Evolutionary conservation across 2,888 invertebrate species (phyloP).

Genomic region (Elegia similella): DNA sequence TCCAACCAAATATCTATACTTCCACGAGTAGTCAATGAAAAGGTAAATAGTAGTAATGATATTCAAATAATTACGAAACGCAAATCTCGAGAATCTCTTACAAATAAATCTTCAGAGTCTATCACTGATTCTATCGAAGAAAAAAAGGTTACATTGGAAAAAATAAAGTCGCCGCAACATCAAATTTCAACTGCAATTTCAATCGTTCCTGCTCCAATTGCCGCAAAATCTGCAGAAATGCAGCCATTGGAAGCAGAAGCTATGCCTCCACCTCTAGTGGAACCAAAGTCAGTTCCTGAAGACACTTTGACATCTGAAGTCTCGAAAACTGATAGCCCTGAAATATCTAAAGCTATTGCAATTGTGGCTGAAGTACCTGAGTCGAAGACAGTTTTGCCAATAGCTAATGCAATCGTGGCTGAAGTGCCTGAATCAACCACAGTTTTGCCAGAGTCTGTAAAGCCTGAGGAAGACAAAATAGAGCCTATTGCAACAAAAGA

Average conservation of each 20-base stretch:
- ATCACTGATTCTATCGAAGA: conserved; percentile 50
- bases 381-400: not conserved
- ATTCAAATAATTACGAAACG: conserved; percentile 54
- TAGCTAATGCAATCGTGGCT: not conserved
- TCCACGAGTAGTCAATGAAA: conserved; percentile 54
- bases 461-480: not conserved
- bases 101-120: conserved; percentile 62
- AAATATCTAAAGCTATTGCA: conserved; percentile 2
- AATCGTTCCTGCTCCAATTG: conserved; percentile 52
- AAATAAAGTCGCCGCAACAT: conserved; percentile 51
- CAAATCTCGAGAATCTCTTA: conserved; percentile 56
- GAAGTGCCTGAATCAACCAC: not conserved
- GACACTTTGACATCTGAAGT: conserved; percentile 48
- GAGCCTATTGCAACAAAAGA: not conserved
- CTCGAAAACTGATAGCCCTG: conserved; percentile 33
- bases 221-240: conserved; percentile 54
- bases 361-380: not conserved
- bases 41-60: conserved; percentile 40
- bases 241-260: conserved; percentile 57
- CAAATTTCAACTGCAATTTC: conserved; percentile 37
- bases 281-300: conserved; percentile 48
- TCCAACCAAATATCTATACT: conserved; percentile 71
- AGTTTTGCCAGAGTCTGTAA: not conserved
- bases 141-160: conserved; percentile 58
- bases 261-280: conserved; percentile 57